phyloP scores from a whole-genome alignment of 2,113 vertebrate genomes.

The Motacilla tschutschensis region DNA sequence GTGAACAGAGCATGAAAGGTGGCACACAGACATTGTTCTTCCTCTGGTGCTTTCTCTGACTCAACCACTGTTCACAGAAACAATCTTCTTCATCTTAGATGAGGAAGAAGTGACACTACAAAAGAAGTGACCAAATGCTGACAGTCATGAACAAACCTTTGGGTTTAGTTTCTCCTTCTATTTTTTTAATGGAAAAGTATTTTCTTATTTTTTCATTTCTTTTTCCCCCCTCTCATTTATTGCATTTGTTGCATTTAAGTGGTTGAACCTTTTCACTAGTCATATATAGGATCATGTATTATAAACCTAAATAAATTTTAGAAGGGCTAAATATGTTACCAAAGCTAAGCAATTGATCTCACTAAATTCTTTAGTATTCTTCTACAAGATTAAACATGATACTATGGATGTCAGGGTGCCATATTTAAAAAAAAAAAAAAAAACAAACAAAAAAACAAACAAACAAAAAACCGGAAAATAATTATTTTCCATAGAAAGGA shows the following conservation, averaged over 20 bases:
- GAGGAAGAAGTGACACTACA: neutral
- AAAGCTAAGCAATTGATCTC: neutral
- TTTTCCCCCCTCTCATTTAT: fast-evolving
- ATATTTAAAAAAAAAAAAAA: fast-evolving
- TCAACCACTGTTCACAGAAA: neutral
- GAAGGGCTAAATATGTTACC: neutral
- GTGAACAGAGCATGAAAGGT: neutral
- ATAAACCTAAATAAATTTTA: neutral
- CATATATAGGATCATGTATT: neutral
- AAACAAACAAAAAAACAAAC: fast-evolving
- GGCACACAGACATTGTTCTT: neutral
- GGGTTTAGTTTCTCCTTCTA: neutral
- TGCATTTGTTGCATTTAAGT: neutral
- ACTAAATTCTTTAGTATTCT: neutral
- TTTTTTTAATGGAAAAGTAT: neutral
- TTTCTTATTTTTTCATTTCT: neutral
- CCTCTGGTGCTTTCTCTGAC: neutral
- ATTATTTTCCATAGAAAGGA: neutral
- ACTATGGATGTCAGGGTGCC: neutral
- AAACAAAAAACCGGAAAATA: neutral
- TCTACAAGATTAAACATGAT: neutral
- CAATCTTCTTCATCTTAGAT: neutral
- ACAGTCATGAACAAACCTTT: neutral
- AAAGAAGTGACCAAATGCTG: neutral
- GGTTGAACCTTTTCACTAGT: neutral